These are phyloP conservation scores for Astreopora myriophthalma DNA, from an alignment of 64 coral and sea anemone genomes.

Conservation along the genomic window DNA sequence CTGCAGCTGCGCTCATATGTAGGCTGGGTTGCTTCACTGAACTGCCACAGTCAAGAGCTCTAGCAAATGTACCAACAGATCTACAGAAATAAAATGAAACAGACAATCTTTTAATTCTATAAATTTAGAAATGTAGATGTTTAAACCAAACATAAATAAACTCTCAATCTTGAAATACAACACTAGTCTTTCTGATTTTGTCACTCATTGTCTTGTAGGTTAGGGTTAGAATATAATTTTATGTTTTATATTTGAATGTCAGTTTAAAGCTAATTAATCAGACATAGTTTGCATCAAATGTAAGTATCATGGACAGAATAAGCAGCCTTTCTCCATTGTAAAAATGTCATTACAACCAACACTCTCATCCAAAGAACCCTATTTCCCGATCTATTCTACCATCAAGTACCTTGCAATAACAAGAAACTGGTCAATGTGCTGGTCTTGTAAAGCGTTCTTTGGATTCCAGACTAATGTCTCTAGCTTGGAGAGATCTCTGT, in stretches of 20 bases:
- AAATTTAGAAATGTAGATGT: too few species aligned
- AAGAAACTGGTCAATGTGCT: conserved; percentile 94
- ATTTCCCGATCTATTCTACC: background rate
- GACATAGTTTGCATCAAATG: too few species aligned
- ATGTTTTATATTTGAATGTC: too few species aligned
- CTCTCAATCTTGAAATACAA: background rate
- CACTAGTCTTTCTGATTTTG: too few species aligned
- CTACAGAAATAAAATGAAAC: conserved; percentile 28
- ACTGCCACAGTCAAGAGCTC: conserved; percentile 97
- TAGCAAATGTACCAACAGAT: conserved; percentile 98
- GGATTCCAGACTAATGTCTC: conserved; percentile 93
- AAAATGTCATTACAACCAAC: too few species aligned
- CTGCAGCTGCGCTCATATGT: conserved; percentile 99
- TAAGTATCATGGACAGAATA: too few species aligned
- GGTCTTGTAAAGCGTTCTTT: conserved; percentile 74
- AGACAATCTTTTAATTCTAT: background rate
- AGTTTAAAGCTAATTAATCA: too few species aligned
- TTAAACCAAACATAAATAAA: background rate
- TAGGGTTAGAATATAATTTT: too few species aligned
- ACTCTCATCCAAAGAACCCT: background rate
- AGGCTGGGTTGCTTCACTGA: conserved; percentile 97
- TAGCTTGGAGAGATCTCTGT: conserved; percentile 87
- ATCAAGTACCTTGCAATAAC: conserved; percentile 88
- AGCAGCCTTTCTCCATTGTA: too few species aligned
- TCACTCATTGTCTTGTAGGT: too few species aligned